phyloP scores from a whole-genome alignment of 2,888 invertebrate species.

The Eilema depressum region DNA sequence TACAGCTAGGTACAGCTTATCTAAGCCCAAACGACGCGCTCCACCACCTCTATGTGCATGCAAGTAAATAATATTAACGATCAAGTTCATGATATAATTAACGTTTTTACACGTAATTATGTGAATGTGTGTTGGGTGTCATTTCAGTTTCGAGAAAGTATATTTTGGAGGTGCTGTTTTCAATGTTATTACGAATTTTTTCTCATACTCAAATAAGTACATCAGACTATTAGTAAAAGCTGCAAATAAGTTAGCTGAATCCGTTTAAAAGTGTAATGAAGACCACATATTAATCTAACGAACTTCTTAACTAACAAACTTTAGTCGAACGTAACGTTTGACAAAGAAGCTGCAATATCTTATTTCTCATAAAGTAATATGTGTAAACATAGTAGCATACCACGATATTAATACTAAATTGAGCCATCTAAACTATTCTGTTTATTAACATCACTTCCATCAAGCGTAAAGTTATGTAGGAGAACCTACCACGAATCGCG shows the following conservation, averaged over 20 bases:
- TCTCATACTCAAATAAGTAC: background rate
- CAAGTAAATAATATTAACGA: too few relatives aligned
- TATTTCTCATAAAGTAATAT: background rate
- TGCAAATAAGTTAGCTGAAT: background rate
- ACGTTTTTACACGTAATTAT: too few relatives aligned
- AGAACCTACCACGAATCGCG: constrained; percentile 16
- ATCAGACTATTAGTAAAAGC: background rate
- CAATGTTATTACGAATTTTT: too few relatives aligned
- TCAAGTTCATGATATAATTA: too few relatives aligned
- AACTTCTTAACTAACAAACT: background rate
- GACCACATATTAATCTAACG: background rate
- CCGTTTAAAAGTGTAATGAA: background rate
- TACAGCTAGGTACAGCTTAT: too few relatives aligned
- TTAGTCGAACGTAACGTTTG: background rate
- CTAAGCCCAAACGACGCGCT: too few relatives aligned
- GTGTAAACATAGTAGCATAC: background rate
- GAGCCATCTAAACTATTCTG: constrained; percentile 21
- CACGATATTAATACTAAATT: constrained; percentile 20
- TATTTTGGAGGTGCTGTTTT: too few relatives aligned
- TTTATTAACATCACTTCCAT: constrained; percentile 28
- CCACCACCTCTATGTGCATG: too few relatives aligned
- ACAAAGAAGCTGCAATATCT: background rate
- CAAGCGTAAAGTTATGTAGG: constrained; percentile 22
- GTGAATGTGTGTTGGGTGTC: too few relatives aligned
- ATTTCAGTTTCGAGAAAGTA: too few relatives aligned